Conservation (phyloP, 2,113 vertebrate genomes). For the Larimichthys polyactis region DNA sequence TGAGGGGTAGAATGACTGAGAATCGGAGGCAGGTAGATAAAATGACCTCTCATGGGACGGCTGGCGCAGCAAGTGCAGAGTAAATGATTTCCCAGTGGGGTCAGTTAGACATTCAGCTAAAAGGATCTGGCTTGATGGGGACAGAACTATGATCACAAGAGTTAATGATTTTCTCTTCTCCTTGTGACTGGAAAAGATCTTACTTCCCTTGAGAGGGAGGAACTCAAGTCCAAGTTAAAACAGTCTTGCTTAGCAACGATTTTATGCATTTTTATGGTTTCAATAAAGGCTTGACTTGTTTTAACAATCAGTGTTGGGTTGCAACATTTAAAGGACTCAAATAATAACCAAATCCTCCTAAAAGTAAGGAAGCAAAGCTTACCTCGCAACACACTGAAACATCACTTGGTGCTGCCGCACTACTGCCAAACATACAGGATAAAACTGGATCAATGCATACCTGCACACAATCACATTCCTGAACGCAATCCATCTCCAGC, state of each 20-base stretch:
- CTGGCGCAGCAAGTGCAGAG: slow-evolving; percentile 63
- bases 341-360: background rate
- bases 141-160: slow-evolving; percentile 67
- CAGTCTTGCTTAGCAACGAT: slow-evolving; percentile 7
- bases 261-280: slow-evolving; percentile 8
- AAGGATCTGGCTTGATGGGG: slow-evolving; percentile 59
- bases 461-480: slow-evolving; percentile 53
- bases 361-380: background rate
- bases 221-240: slow-evolving; percentile 45
- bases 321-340: background rate
- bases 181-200: slow-evolving; percentile 69
- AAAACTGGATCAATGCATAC: slow-evolving; percentile 33
- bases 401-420: background rate
- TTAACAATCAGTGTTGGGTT: background rate
- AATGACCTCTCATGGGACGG: slow-evolving; percentile 74
- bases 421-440: background rate
- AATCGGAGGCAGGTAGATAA: slow-evolving; percentile 72
- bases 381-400: background rate
- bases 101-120: slow-evolving; percentile 74
- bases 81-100: slow-evolving; percentile 82
- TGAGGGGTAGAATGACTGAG: slow-evolving; percentile 46
- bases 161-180: slow-evolving; percentile 82
- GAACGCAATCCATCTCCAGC: slow-evolving; percentile 9
- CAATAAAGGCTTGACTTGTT: background rate
- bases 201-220: slow-evolving; percentile 46